Evolutionary conservation across 1,140 invertebrate species (phyloP).

Genomic region (Meloidogyne floridensis): DNA sequence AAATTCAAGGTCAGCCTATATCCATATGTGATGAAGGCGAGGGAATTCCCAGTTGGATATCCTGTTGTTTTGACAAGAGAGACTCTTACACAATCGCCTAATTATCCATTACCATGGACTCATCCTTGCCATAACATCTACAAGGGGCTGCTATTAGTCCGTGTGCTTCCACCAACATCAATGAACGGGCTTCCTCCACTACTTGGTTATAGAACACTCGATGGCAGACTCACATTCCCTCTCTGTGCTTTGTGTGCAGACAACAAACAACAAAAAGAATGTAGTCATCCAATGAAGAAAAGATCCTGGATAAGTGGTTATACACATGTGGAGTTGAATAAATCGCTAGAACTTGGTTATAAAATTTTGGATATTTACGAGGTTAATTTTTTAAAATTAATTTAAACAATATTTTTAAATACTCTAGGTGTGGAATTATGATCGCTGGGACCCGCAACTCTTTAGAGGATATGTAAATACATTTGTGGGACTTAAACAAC

Average conservation of each 20-base stretch:
- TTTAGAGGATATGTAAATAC: not conserved
- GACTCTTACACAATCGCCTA: not conserved
- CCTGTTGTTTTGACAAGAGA: slow-evolving; percentile 9
- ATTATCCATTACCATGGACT: not conserved
- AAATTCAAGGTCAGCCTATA: slow-evolving; percentile 20
- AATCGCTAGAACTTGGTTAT: slow-evolving; percentile 27
- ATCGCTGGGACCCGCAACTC: not conserved
- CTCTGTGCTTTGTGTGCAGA: not conserved
- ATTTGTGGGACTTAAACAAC: not conserved
- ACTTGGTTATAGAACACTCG: not conserved
- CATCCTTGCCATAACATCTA: slow-evolving; percentile 13
- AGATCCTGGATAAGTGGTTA: slow-evolving; percentile 1
- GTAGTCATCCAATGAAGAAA: not conserved
- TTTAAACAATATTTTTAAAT: not conserved
- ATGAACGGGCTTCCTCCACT: not conserved
- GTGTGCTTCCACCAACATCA: slow-evolving; percentile 13
- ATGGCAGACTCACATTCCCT: slow-evolving; percentile 4
- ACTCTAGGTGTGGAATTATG: not conserved
- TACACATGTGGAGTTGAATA: slow-evolving; percentile 29
- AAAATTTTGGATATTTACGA: slow-evolving; percentile 27
- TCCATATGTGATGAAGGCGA: slow-evolving; percentile 20
- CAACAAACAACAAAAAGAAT: not conserved
- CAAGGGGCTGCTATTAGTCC: slow-evolving; percentile 17
- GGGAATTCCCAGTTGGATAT: not conserved
- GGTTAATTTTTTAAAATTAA: no score